Conservation (phyloP, 2,888 invertebrate genomes). For the Tinea trinotella region DNA sequence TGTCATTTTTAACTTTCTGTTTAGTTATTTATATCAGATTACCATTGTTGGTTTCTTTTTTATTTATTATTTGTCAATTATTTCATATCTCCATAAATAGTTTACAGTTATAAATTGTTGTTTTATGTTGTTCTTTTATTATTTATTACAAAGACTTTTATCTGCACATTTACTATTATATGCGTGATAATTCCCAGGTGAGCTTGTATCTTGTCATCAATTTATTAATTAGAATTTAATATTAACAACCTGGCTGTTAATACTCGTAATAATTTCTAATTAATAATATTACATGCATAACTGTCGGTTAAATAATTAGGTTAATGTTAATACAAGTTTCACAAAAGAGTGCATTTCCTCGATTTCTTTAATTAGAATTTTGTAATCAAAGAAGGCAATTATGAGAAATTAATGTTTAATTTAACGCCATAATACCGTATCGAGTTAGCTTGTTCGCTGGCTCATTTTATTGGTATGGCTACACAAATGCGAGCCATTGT, state of each 20-base stretch:
- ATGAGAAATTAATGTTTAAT: constrained; percentile 30
- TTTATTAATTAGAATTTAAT: too few species aligned
- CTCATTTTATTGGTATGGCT: constrained; percentile 13
- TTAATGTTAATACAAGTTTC: too few species aligned
- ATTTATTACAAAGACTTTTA: too few species aligned
- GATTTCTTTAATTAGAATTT: constrained; percentile 12
- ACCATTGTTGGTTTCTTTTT: constrained; percentile 2
- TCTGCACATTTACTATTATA: too few species aligned
- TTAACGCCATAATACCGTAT: constrained; percentile 26
- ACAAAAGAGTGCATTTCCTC: too few species aligned
- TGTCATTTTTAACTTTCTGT: constrained; percentile 16
- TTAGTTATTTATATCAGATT: constrained; percentile 17
- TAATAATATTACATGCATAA: too few species aligned
- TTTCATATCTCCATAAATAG: constrained; percentile 7
- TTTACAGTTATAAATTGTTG: background rate
- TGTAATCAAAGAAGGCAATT: constrained; percentile 15
- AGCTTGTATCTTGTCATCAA: too few species aligned
- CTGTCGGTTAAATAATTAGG: too few species aligned
- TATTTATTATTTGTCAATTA: constrained; percentile 14
- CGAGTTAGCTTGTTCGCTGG: constrained; percentile 23
- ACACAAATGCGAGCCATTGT: constrained; percentile 11
- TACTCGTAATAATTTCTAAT: too few species aligned
- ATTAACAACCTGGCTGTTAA: too few species aligned
- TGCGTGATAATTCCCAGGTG: too few species aligned
- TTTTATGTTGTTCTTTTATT: too few species aligned